phyloP scores from a whole-genome alignment of 2,888 invertebrate genomes.

The Saturnia japonica region DNA sequence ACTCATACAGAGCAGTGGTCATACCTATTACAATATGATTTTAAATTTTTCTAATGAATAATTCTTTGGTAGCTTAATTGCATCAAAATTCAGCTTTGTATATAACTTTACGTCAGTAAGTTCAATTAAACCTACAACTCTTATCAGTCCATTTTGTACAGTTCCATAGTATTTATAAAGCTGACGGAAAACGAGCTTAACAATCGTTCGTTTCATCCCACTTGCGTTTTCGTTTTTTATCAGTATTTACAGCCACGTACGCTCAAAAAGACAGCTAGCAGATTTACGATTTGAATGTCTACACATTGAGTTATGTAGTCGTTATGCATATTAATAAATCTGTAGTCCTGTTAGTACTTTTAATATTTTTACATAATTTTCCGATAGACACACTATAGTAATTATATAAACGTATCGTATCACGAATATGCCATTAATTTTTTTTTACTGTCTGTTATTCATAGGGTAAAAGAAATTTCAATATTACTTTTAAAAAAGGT shows the following conservation, averaged over 20 bases:
- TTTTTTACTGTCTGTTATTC: too few relatives aligned
- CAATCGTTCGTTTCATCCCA: constrained; percentile 7
- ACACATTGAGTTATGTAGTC: background rate
- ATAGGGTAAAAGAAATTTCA: too few relatives aligned
- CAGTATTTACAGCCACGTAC: constrained; percentile 6
- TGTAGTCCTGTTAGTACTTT: too few relatives aligned
- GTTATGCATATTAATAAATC: too few relatives aligned
- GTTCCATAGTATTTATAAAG: constrained; percentile 12
- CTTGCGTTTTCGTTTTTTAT: constrained; percentile 4
- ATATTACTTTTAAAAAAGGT: too few relatives aligned
- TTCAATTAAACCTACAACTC: background rate
- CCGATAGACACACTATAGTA: too few relatives aligned
- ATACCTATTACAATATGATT: background rate
- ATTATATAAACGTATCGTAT: too few relatives aligned
- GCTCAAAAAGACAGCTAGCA: background rate
- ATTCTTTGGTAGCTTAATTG: background rate
- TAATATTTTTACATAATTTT: too few relatives aligned
- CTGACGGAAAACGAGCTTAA: constrained; percentile 14
- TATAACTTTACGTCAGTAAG: background rate
- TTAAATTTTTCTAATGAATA: background rate
- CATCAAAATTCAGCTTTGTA: background rate
- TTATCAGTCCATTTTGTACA: background rate
- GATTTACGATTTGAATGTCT: background rate
- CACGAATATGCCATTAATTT: too few relatives aligned
- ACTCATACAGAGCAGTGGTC: background rate